These are phyloP conservation scores for Xanthorhoe spadicearia DNA, from an alignment of 2,888 invertebrate genomes.

Conservation along the genomic window DNA sequence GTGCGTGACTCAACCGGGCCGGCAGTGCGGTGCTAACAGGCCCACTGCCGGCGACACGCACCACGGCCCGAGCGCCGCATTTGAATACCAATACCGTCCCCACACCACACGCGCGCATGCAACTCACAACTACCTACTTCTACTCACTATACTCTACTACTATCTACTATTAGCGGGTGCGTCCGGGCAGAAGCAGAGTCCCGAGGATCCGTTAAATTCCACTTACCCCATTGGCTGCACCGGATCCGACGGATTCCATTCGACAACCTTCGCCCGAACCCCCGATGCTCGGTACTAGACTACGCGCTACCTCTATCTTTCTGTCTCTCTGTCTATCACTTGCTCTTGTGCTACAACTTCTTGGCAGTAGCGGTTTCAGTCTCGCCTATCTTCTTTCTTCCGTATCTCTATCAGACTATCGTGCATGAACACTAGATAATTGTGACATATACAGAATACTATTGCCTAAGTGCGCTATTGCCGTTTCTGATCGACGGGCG, in stretches of 20 bases:
- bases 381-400: slow-evolving; percentile 81
- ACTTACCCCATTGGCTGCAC: slow-evolving; percentile 57
- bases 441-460: slow-evolving; percentile 81
- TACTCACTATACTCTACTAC: slow-evolving; percentile 81
- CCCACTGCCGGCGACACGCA: slow-evolving; percentile 62
- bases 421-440: slow-evolving; percentile 85
- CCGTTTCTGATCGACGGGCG: slow-evolving; percentile 68
- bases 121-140: slow-evolving; percentile 82
- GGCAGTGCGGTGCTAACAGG: slow-evolving; percentile 25
- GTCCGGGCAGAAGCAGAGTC: slow-evolving; percentile 74
- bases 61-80: slow-evolving; percentile 85
- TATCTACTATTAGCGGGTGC: slow-evolving; percentile 79
- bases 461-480: slow-evolving; percentile 79
- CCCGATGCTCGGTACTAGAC: slow-evolving; percentile 80
- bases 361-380: slow-evolving; percentile 81
- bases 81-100: slow-evolving; percentile 89
- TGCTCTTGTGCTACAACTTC: slow-evolving; percentile 80
- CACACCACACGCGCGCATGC: slow-evolving; percentile 84
- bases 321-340: slow-evolving; percentile 81
- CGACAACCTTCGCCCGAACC: slow-evolving; percentile 74
- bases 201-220: slow-evolving; percentile 75
- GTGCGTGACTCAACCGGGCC: slow-evolving; percentile 67
- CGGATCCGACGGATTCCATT: slow-evolving; percentile 73
- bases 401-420: slow-evolving; percentile 80
- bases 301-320: slow-evolving; percentile 80